Evolutionary conservation across 2,888 invertebrate species (phyloP).

Genomic region (Phalangium opilio): DNA sequence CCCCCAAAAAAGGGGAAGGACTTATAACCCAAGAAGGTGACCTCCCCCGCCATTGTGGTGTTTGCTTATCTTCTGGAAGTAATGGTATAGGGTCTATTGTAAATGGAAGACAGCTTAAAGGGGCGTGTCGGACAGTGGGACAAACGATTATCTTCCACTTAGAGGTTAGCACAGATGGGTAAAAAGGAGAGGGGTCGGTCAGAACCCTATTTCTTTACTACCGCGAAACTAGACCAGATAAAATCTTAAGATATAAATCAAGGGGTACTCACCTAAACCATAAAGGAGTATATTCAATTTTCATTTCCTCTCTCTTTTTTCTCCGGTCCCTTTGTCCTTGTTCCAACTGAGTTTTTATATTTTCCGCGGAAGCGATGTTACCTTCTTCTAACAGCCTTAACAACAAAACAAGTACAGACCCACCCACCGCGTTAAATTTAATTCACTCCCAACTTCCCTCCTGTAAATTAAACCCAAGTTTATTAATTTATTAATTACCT

Average conservation of each 20-base stretch:
- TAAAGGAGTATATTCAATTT: constrained; percentile 31
- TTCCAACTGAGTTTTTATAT: constrained; percentile 52
- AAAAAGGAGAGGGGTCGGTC: no score
- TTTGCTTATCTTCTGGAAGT: no score
- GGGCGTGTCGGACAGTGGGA: no score
- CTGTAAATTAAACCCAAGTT: not conserved
- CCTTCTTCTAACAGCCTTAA: constrained; percentile 52
- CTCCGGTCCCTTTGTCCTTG: constrained; percentile 55
- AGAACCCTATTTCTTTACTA: no score
- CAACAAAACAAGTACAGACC: no score
- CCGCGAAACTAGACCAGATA: no score
- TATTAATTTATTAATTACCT: constrained; percentile 27
- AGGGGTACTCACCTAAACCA: constrained; percentile 57
- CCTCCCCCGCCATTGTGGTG: no score
- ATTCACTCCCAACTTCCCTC: not conserved
- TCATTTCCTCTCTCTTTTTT: constrained; percentile 43
- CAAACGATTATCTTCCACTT: not conserved
- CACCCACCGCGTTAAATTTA: constrained; percentile 3
- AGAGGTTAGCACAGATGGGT: no score
- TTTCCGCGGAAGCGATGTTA: constrained; percentile 52
- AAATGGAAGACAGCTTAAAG: not conserved
- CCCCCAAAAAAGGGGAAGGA: no score
- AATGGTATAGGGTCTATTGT: no score
- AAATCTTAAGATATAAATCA: no score
- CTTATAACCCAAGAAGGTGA: no score